phyloP scores from a whole-genome alignment of 1,140 invertebrate species.

The Hyphantria cunea region DNA sequence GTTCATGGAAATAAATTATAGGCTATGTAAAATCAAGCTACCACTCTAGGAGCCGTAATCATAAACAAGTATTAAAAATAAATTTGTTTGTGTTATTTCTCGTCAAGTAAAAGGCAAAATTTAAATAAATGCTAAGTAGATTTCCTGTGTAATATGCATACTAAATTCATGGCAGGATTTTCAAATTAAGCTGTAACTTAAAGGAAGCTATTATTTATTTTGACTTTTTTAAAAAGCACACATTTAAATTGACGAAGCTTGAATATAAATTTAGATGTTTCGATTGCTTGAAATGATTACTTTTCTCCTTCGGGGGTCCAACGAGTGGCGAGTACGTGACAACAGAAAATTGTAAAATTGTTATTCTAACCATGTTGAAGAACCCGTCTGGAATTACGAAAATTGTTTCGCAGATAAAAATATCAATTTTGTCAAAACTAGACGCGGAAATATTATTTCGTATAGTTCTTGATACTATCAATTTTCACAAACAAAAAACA shows the following conservation, averaged over 20 bases:
- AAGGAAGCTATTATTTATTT: conserved; percentile 18
- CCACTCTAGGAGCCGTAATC: too few species aligned
- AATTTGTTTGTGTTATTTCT: conserved; percentile 2
- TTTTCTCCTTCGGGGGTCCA: conserved; percentile 44
- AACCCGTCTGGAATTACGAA: conserved; percentile 64
- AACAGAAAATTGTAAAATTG: conserved; percentile 70
- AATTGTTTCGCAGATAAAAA: conserved; percentile 68
- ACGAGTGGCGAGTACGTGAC: conserved; percentile 65
- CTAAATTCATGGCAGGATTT: conserved; percentile 8
- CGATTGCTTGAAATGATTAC: conserved; percentile 53
- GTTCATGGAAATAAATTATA: too few species aligned
- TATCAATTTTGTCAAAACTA: conserved; percentile 40
- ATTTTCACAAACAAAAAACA: conserved; percentile 1
- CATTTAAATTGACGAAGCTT: conserved; percentile 41
- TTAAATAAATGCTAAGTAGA: conserved; percentile 13
- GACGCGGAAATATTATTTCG: conserved; percentile 25
- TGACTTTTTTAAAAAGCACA: conserved; percentile 39
- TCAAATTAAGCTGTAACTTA: conserved; percentile 18
- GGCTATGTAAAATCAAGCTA: too few species aligned
- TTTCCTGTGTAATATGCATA: conserved; percentile 1
- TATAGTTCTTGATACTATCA: conserved; percentile 14
- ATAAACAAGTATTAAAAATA: too few species aligned
- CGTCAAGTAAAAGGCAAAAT: not conserved
- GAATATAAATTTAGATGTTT: conserved; percentile 45
- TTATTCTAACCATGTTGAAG: conserved; percentile 70